These are phyloP conservation scores for Callipepla californica DNA, from an alignment of 2,113 vertebrate genomes.

Conservation along the genomic window DNA sequence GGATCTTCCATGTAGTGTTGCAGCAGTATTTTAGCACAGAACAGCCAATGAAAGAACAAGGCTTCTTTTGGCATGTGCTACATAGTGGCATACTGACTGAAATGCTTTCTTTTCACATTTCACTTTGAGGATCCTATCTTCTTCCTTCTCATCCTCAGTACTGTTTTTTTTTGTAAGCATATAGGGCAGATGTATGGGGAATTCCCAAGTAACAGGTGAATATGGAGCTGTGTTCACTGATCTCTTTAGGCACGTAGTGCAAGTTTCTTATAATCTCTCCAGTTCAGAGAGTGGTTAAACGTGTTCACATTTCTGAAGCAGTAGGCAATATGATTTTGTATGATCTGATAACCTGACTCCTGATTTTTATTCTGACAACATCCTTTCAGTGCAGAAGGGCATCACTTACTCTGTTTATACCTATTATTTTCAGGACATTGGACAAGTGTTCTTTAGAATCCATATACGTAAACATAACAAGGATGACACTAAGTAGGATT, in stretches of 20 bases:
- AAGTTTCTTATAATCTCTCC: neutral
- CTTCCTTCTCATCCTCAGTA: neutral
- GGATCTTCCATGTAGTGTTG: neutral
- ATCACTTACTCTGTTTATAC: neutral
- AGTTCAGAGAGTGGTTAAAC: neutral
- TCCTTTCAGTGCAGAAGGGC: neutral
- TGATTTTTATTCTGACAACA: neutral
- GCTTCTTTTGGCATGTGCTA: neutral
- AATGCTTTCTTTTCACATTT: neutral
- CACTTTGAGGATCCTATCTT: neutral
- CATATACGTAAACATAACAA: neutral
- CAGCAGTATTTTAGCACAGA: neutral
- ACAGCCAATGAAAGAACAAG: neutral
- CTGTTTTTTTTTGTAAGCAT: neutral
- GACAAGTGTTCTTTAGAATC: neutral
- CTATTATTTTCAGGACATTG: neutral
- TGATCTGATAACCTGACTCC: neutral
- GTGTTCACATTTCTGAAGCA: neutral
- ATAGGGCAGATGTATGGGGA: neutral
- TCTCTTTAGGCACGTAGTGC: neutral
- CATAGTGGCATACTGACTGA: rapidly evolving
- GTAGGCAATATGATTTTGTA: neutral
- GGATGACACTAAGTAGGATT: neutral
- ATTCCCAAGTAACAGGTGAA: neutral
- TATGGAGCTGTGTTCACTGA: neutral